Evolutionary conservation across 1,140 invertebrate species (phyloP), one percentile per base, ranked within the genome.

Genomic region (Eriocheir sinensis): DNA sequence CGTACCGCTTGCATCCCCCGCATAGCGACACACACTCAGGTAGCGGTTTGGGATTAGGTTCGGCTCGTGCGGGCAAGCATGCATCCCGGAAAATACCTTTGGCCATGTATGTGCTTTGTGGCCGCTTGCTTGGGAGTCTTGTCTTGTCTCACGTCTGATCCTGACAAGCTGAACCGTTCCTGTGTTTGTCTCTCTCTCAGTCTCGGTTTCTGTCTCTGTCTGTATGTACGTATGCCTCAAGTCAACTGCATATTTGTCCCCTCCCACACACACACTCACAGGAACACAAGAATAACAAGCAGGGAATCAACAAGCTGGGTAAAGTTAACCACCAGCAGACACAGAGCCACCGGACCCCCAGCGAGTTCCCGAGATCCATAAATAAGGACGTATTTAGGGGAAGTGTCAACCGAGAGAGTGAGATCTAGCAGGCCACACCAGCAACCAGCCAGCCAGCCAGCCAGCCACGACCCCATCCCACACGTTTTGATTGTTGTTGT

Each of bases 181-280:
- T 41, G 30, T 89, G 30, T 53, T 15, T 89, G 40, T 89, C 40
- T 89, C 38, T 89, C 86, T 89, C 86, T 89, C 41, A 41, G 36
- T 89, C 41, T 89, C 86, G 4, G 36, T 34, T 27, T 88, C 85
- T 34, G 6, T 40, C 38, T 88, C 85, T 38, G 6, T 88, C 32
- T 34, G 9, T 88, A 9, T 88, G 6, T 40, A 9, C 36, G 9
- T 88, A 4, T 40, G 9, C 36, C 21, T n/a, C n/a, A n/a, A n/a
- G n/a, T n/a, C n/a, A n/a, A n/a, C n/a, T n/a, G n/a, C n/a, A n/a
- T n/a, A n/a, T n/a, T n/a, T n/a, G n/a, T n/a, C n/a, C n/a, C n/a
- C n/a, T n/a, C n/a, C n/a, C n/a, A n/a, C n/a, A n/a, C n/a, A n/a
- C n/a, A n/a, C n/a, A n/a, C n/a, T n/a, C n/a, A n/a, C n/a, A n/a